phyloP scores from a whole-genome alignment of 2,888 invertebrate species.

The Catocala sponsa region DNA sequence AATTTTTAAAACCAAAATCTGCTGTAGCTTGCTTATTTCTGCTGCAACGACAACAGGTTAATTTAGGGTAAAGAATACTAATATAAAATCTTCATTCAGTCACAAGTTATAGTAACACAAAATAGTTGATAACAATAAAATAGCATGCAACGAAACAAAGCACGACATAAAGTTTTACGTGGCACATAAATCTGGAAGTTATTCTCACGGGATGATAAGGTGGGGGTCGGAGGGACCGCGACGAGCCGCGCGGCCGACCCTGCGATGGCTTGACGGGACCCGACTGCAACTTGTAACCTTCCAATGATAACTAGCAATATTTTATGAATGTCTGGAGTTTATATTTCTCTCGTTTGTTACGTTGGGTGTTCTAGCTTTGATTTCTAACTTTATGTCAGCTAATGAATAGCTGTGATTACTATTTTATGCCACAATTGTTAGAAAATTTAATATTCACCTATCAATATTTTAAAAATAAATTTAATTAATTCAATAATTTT shows the following conservation, averaged over 20 bases:
- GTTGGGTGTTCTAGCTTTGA: too few relatives aligned
- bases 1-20: too few relatives aligned
- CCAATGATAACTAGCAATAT: constrained; percentile 36
- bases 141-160: constrained; percentile 73
- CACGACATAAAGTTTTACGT: constrained; percentile 85
- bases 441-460: too few relatives aligned
- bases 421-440: too few relatives aligned
- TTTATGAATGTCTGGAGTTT: not conserved
- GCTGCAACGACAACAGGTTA: too few relatives aligned
- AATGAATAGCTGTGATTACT: too few relatives aligned
- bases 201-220: constrained; percentile 85
- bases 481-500: too few relatives aligned
- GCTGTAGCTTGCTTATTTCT: too few relatives aligned
- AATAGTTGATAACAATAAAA: constrained; percentile 63
- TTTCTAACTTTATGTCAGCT: too few relatives aligned
- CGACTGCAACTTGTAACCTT: constrained; percentile 43
- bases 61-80: too few relatives aligned
- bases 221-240: constrained; percentile 64
- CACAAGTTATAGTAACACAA: constrained; percentile 23
- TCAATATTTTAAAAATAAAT: too few relatives aligned
- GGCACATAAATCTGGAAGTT: constrained; percentile 84
- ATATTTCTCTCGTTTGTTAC: too few relatives aligned
- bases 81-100: not conserved
- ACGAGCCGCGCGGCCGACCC: constrained; percentile 15
- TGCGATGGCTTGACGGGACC: constrained; percentile 18